Conservation (phyloP, 2,797 vertebrate species). For the Lepus townsendii region DNA sequence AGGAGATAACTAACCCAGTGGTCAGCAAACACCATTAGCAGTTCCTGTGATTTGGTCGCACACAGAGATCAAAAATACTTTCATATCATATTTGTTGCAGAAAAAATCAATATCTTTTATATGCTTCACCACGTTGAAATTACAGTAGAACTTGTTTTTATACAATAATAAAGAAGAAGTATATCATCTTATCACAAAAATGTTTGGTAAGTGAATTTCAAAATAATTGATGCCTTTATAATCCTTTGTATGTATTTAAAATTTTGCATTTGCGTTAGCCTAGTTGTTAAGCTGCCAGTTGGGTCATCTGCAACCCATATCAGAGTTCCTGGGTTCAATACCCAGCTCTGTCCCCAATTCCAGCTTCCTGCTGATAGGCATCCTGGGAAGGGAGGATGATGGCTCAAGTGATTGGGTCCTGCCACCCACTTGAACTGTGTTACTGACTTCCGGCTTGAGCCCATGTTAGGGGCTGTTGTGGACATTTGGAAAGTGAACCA, state of each 20-base stretch:
- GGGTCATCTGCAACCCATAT: too few relatives aligned
- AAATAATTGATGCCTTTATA: background rate
- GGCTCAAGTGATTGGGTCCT: too few relatives aligned
- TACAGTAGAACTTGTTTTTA: slow-evolving; percentile 14
- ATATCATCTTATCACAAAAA: slow-evolving; percentile 31
- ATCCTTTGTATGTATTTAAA: background rate
- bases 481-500: too few relatives aligned
- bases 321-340: too few relatives aligned
- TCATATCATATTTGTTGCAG: background rate
- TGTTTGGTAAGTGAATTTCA: slow-evolving; percentile 43
- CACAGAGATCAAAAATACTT: background rate
- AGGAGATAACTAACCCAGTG: background rate
- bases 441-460: too few relatives aligned
- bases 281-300: too few relatives aligned
- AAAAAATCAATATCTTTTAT: background rate
- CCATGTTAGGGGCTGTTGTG: too few relatives aligned
- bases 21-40: background rate
- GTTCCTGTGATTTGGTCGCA: background rate
- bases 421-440: too few relatives aligned
- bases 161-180: background rate
- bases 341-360: too few relatives aligned
- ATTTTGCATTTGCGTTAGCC: background rate
- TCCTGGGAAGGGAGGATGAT: too few relatives aligned
- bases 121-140: background rate
- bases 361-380: too few relatives aligned